Percentiles rank a stretch among this genome's conserved stretches.
These are phyloP conservation scores for Parnassius smintheus DNA, from an alignment of 2,888 invertebrate species.

Conservation along the genomic window DNA sequence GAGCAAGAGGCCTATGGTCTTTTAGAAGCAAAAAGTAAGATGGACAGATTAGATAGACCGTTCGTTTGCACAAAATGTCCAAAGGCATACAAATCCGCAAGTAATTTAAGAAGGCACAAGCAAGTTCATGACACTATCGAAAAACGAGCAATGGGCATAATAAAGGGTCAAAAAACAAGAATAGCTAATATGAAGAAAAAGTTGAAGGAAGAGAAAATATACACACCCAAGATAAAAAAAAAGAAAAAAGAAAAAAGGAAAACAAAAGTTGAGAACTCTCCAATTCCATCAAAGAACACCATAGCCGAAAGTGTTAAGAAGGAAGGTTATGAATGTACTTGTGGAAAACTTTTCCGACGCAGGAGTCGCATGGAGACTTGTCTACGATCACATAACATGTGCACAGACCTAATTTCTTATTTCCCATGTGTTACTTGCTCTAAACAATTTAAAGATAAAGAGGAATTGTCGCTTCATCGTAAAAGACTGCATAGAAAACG, in stretches of 20 bases:
- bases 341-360: constrained; percentile 59
- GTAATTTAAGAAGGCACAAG: constrained; percentile 48
- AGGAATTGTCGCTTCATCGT: constrained; percentile 57
- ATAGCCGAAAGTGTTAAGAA: constrained; percentile 35
- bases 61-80: constrained; percentile 55
- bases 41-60: constrained; percentile 25
- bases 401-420: constrained; percentile 40
- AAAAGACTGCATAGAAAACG: constrained; percentile 62
- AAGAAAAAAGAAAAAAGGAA: constrained; percentile 18
- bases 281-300: constrained; percentile 11
- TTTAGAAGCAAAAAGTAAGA: constrained; percentile 51
- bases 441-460: constrained; percentile 60
- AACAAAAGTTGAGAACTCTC: neutral
- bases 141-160: constrained; percentile 49
- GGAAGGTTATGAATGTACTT: constrained; percentile 66
- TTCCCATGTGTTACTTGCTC: constrained; percentile 58
- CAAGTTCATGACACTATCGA: constrained; percentile 60
- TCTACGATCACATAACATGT: constrained; percentile 58
- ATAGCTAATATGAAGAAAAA: constrained; percentile 46
- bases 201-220: constrained; percentile 30
- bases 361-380: constrained; percentile 69
- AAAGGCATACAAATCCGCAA: constrained; percentile 45
- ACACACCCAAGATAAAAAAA: constrained; percentile 20
- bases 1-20: constrained; percentile 70
- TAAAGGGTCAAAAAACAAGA: constrained; percentile 51